These are phyloP conservation scores for Siniperca obscura DNA, from an alignment of 2,797 vertebrate genomes.

Conservation along the genomic window DNA sequence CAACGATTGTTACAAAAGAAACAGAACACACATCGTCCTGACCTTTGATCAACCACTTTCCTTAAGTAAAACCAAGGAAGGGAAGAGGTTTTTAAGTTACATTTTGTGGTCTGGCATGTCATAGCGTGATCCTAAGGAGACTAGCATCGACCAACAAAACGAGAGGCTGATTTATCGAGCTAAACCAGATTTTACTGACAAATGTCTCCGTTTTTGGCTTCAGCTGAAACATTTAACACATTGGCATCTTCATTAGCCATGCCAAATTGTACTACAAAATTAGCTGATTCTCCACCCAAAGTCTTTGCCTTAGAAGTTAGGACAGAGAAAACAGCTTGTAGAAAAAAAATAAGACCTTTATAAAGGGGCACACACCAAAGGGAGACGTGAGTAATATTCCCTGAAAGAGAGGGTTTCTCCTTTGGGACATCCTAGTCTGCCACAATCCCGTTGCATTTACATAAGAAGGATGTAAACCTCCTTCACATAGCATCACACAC, in stretches of 20 bases:
- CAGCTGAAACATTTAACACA: constrained; percentile 72
- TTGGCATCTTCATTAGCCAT: constrained; percentile 60
- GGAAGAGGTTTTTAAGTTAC: constrained; percentile 33
- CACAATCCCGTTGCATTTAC: constrained; percentile 81
- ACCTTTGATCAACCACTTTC: constrained; percentile 60
- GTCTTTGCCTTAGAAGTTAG: constrained; percentile 23
- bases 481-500: constrained; percentile 68
- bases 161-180: constrained; percentile 55
- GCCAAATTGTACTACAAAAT: constrained; percentile 73
- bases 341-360: constrained; percentile 50
- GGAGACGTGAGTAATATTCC: constrained; percentile 71
- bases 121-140: constrained; percentile 69
- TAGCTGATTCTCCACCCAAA: constrained; percentile 41
- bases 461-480: constrained; percentile 63
- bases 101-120: constrained; percentile 63
- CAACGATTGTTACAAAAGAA: constrained; percentile 64
- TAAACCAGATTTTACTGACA: constrained; percentile 72
- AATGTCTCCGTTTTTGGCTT: constrained; percentile 77
- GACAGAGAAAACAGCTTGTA: constrained; percentile 58
- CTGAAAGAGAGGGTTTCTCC: constrained; percentile 69
- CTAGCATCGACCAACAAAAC: constrained; percentile 50
- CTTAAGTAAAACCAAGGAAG: constrained; percentile 63
- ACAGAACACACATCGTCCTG: constrained; percentile 64
- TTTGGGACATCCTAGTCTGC: constrained; percentile 79
- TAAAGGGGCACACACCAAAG: constrained; percentile 42